Conservation (phyloP, 2,113 vertebrate genomes). For the Tenrec ecaudatus region DNA sequence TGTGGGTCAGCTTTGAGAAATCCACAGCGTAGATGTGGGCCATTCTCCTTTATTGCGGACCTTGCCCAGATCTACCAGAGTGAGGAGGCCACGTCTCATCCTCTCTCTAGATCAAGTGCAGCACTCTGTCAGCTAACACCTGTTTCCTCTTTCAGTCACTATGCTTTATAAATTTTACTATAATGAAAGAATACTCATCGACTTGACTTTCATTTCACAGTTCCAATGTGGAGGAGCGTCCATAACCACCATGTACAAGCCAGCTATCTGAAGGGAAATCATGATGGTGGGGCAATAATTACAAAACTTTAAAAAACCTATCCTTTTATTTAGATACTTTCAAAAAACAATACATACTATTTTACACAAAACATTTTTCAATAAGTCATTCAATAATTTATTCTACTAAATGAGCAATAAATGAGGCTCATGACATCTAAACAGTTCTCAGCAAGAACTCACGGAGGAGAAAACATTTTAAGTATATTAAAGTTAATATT, state of each 20-base stretch:
- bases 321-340: constrained; percentile 10
- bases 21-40: not conserved
- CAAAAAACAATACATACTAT: constrained; percentile 19
- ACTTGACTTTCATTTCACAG: not conserved
- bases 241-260: not conserved
- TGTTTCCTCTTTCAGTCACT: constrained; percentile 28
- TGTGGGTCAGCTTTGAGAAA: not conserved
- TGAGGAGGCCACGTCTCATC: not conserved
- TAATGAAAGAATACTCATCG: not conserved
- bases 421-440: constrained; percentile 8
- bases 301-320: not conserved
- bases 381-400: not conserved
- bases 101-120: not conserved
- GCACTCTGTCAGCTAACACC: not conserved
- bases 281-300: not conserved
- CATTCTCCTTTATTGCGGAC: not conserved
- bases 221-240: not conserved
- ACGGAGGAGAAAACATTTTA: not conserved
- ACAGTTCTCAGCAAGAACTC: not conserved
- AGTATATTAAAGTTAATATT: not conserved
- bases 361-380: constrained; percentile 10
- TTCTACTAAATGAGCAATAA: not conserved
- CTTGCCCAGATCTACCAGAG: not conserved
- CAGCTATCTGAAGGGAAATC: not conserved
- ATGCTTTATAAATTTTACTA: not conserved